These are phyloP conservation scores for Lepus europaeus DNA, from an alignment of 2,113 vertebrate species.

Conservation along the genomic window DNA sequence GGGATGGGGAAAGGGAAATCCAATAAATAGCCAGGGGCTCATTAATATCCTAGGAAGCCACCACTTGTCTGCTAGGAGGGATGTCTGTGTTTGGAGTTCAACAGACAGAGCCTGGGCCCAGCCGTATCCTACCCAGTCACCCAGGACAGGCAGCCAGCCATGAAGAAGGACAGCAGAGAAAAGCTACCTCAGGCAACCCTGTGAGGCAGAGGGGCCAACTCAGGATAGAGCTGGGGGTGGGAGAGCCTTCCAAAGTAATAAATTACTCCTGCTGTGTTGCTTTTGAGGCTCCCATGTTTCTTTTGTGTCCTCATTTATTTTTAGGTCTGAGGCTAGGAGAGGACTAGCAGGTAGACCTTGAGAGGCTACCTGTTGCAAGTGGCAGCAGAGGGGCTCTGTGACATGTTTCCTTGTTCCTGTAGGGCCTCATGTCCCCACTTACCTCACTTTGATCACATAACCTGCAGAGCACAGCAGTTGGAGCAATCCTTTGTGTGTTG, in stretches of 20 bases:
- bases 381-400: neutral
- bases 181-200: fast-evolving
- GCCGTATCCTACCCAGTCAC: neutral
- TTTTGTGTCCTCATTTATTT: constrained; percentile 24
- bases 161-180: neutral
- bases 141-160: neutral
- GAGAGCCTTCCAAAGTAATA: neutral
- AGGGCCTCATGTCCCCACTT: neutral
- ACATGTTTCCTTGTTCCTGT: neutral
- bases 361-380: neutral
- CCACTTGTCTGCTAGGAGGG: neutral
- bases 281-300: neutral
- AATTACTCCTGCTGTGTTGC: neutral
- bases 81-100: constrained; percentile 20
- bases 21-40: neutral
- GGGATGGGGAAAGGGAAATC: neutral
- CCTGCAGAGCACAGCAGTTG: fast-evolving
- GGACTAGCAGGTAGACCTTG: neutral
- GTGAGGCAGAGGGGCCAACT: neutral
- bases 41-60: constrained; percentile 68
- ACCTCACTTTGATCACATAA: neutral
- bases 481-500: neutral
- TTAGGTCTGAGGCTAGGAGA: constrained; percentile 6
- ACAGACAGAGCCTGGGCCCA: neutral
- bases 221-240: neutral